These are phyloP conservation scores for Prunella strophiata DNA, from an alignment of 2,797 vertebrate genomes.

Conservation along the genomic window DNA sequence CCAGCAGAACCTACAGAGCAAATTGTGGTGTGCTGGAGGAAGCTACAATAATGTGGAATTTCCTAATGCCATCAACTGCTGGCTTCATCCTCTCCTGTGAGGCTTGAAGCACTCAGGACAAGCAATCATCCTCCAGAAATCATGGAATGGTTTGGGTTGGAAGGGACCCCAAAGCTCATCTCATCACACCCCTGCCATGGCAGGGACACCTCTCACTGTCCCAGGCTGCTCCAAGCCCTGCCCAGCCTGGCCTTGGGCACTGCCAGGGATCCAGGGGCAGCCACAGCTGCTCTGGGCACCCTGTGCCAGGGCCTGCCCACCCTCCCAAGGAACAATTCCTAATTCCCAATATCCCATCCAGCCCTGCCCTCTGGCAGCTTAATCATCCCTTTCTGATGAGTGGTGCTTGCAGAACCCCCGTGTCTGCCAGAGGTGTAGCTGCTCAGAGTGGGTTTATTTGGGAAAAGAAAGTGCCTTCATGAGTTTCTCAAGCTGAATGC, in stretches of 20 bases:
- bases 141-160: not conserved
- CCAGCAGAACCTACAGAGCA: not conserved
- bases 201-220: accelerated
- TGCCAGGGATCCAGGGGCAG: not conserved
- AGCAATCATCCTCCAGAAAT: accelerated
- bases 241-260: not conserved
- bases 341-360: not conserved
- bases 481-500: not conserved
- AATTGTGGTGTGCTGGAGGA: not conserved
- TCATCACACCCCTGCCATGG: not conserved
- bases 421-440: not conserved
- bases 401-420: accelerated
- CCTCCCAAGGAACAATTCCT: not conserved
- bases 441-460: not conserved
- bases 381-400: not conserved
- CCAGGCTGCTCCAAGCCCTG: accelerated
- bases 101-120: not conserved
- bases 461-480: not conserved
- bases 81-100: not conserved
- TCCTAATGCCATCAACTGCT: not conserved
- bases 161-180: not conserved
- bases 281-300: not conserved
- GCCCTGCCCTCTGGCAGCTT: not conserved
- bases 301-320: not conserved
- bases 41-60: not conserved